Conservation (phyloP, 2,888 invertebrate genomes). For the Notodonta dromedarius region DNA sequence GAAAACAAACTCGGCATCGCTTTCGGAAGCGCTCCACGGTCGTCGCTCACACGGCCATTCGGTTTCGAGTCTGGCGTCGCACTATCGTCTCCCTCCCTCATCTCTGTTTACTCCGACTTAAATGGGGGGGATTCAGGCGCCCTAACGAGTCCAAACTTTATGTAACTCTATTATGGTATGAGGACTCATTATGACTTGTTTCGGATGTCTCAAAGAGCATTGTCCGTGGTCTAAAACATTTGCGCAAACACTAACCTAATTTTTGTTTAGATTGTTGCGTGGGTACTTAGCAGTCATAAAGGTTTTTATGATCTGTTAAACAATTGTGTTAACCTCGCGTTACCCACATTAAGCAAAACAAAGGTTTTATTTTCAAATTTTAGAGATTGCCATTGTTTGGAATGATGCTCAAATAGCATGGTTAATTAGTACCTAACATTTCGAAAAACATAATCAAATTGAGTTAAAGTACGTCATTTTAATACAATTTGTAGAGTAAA, state of each 20-base stretch:
- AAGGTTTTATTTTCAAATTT: slow-evolving; percentile 14
- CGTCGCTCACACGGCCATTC: slow-evolving; percentile 67
- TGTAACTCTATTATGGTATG: slow-evolving; percentile 64
- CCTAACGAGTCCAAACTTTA: slow-evolving; percentile 62
- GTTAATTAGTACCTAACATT: no score
- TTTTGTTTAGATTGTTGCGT: slow-evolving; percentile 25
- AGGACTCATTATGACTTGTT: slow-evolving; percentile 49
- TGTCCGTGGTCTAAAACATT: slow-evolving; percentile 35
- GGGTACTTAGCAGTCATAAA: slow-evolving; percentile 33
- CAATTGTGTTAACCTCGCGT: slow-evolving; percentile 31
- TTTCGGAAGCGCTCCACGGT: slow-evolving; percentile 38
- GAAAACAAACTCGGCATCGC: slow-evolving; percentile 55
- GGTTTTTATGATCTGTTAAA: slow-evolving; percentile 44
- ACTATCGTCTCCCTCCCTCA: slow-evolving; percentile 79
- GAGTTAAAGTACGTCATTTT: no score
- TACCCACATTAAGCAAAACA: slow-evolving; percentile 23
- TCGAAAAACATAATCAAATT: no score
- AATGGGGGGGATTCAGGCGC: slow-evolving; percentile 76
- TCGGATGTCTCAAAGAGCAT: slow-evolving; percentile 42
- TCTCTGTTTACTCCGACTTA: slow-evolving; percentile 77
- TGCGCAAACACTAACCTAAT: slow-evolving; percentile 36
- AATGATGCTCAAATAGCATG: background rate
- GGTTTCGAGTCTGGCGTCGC: slow-evolving; percentile 66
- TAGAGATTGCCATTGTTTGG: slow-evolving; percentile 9
- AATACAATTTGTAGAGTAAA: no score